Evolutionary conservation across 2,797 vertebrate species (phyloP).

Genomic region (Pyrocephalus nanus): DNA sequence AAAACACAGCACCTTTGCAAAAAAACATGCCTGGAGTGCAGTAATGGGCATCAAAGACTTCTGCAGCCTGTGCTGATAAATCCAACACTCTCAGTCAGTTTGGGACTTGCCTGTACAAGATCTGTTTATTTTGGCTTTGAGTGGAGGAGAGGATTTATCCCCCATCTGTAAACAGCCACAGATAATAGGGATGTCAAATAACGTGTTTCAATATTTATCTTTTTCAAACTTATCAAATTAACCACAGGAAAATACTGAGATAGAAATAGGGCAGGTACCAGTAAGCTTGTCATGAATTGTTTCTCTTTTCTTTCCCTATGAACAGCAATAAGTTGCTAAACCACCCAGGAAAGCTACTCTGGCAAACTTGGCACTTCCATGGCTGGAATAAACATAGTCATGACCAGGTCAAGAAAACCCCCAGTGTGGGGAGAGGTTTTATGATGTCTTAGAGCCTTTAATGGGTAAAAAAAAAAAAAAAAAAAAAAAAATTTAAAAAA

Average conservation of each 20-base stretch:
- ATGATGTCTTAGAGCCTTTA: background rate
- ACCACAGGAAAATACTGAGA: background rate
- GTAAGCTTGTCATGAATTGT: background rate
- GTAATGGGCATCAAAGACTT: background rate
- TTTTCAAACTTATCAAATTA: constrained; percentile 2
- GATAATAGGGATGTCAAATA: constrained; percentile 3
- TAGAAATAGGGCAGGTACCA: background rate
- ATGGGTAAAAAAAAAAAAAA: background rate
- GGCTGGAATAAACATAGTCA: background rate
- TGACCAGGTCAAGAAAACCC: background rate
- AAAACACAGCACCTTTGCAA: background rate
- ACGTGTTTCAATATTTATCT: background rate
- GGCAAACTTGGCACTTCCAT: background rate
- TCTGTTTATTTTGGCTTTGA: constrained; percentile 19
- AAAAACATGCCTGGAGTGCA: background rate
- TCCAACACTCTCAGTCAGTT: background rate
- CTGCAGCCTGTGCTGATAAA: background rate
- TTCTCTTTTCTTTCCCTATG: background rate
- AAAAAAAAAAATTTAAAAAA: background rate
- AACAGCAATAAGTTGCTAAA: background rate
- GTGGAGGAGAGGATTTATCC: constrained; percentile 9
- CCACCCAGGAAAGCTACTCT: background rate
- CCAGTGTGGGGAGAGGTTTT: background rate
- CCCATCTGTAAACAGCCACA: background rate
- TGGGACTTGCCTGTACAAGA: background rate